A percentile compares a stretch with the other conserved stretches of the same genome.
Evolutionary conservation across 2,888 invertebrate species (phyloP).

Genomic region (Eurytoma californica): DNA sequence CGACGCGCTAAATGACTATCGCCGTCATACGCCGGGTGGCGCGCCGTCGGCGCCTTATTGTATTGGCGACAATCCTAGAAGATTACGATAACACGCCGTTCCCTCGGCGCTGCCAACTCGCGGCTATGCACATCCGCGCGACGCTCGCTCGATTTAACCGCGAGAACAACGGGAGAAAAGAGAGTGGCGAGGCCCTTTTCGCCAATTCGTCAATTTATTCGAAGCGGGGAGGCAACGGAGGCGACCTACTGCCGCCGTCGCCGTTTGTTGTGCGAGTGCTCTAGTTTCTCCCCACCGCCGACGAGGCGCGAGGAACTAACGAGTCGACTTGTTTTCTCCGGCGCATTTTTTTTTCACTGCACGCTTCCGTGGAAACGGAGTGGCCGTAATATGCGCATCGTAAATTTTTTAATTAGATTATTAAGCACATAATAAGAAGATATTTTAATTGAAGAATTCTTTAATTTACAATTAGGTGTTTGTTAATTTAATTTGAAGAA

Average conservation of each 20-base stretch:
- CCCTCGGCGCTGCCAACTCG: conserved; percentile 57
- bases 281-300: background rate
- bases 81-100: conserved; percentile 58
- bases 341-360: background rate
- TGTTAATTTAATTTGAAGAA: too few species aligned
- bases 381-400: background rate
- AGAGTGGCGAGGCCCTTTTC: conserved; percentile 5
- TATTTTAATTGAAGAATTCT: too few species aligned
- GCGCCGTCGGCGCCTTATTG: conserved; percentile 28
- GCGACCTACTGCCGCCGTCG: too few species aligned
- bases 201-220: conserved; percentile 38
- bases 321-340: background rate
- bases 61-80: conserved; percentile 61
- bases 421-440: too few species aligned
- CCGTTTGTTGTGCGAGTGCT: background rate
- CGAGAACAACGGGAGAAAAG: conserved; percentile 6
- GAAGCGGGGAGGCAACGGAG: background rate
- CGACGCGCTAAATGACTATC: conserved; percentile 37
- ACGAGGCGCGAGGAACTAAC: background rate
- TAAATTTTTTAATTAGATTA: too few species aligned
- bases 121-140: background rate
- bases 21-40: conserved; percentile 27
- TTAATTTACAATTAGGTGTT: too few species aligned
- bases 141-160: conserved; percentile 36
- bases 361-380: background rate